These are phyloP conservation scores for Limnephilus marmoratus DNA, from an alignment of 2,888 invertebrate genomes.

Conservation along the genomic window DNA sequence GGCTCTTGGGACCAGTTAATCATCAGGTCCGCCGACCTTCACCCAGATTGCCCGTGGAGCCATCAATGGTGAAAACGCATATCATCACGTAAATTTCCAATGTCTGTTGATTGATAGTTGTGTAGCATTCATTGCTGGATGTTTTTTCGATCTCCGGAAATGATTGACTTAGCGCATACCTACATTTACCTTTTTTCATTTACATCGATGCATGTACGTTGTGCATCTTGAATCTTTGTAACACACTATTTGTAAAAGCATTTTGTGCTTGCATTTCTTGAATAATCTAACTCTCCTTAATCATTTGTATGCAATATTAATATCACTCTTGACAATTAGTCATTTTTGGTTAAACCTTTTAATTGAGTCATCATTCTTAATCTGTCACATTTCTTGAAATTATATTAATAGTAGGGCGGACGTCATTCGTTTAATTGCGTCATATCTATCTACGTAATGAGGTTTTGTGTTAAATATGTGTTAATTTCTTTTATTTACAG, in stretches of 20 bases:
- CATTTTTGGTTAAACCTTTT: not conserved
- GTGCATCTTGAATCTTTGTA: not conserved
- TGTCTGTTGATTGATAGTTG: slow-evolving; percentile 18
- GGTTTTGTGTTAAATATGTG: not conserved
- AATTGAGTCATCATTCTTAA: not conserved
- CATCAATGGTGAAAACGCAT: slow-evolving; percentile 17
- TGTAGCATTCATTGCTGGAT: slow-evolving; percentile 13
- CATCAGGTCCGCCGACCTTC: slow-evolving; percentile 40
- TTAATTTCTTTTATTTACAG: no score
- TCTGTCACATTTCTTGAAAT: not conserved
- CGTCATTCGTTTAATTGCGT: not conserved
- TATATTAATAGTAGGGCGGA: not conserved
- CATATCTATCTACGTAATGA: not conserved
- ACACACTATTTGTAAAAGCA: not conserved
- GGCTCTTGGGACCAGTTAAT: slow-evolving; percentile 36
- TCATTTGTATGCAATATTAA: no score
- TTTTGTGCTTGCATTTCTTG: no score
- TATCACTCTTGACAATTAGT: not conserved
- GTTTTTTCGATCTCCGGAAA: slow-evolving; percentile 20
- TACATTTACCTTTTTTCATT: not conserved
- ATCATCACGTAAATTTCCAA: slow-evolving; percentile 42
- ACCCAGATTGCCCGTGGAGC: slow-evolving; percentile 25
- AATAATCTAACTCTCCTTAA: no score
- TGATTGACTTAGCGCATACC: not conserved
- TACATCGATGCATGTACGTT: not conserved